Base-by-base conservation (phyloP, 2,113 vertebrate genomes). In the Dipodomys spectabilis region DNA sequence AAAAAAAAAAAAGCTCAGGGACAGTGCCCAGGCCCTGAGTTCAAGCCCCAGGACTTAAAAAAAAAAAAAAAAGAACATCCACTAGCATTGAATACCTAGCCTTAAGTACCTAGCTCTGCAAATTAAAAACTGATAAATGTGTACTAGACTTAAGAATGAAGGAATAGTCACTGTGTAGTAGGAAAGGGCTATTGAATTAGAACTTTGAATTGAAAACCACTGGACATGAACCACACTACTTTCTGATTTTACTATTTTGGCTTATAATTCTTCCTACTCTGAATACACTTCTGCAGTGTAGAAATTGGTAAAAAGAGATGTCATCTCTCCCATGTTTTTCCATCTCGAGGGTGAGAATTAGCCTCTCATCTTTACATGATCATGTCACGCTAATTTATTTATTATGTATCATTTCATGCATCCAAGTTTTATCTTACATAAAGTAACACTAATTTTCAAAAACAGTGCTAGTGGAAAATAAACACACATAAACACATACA, bases 211-310 rank as follows among this genome's bases (percentile, higher is more conserved):
- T 64, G 22, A 64, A 64, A 82, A 53, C 39, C 44, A 74, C 4
- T 85, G 20, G 45, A 86, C 88, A 88, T 28, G 57, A 85, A 91
- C 30, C 68, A 28, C 10, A 11, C 30, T 78, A 84, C 39, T 90
- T 62, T 68, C 69, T 69, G 22, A 32, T 84, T 82, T 92, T 62
- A 84, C 8, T 78, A 69, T 23, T 28, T 83, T 77, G 7, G 45
- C n/a, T 88, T 77, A 68, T 6, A 85, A 94, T 94, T 92, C 19
- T 20, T 77, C 88, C 71, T 35, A 77, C 53, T 60, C 91, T 91
- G 16, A 57, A 82, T 64, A 60, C n/a, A 78, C 5, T 78, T 93
- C 35, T 74, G 27, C 13, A 82, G 16, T 74, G 10, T 6, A 84
- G 11, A 90, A 87, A 90, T 84, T 13, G 11, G 19, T 90, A 44